phyloP scores from a whole-genome alignment of 2,113 vertebrate genomes.

The Aphyosemion australe region DNA sequence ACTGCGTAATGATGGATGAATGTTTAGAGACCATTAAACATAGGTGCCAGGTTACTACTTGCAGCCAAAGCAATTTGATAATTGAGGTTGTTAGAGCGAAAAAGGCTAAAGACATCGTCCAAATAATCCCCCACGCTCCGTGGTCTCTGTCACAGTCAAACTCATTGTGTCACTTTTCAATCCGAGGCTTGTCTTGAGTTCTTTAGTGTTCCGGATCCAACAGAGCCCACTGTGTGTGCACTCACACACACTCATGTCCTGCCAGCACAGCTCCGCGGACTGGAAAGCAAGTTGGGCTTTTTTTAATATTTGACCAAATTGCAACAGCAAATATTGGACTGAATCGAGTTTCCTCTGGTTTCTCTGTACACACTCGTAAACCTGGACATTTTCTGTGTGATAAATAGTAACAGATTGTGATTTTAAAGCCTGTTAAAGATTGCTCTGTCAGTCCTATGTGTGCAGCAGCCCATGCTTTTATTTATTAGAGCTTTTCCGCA shows the following conservation, averaged over 20 bases:
- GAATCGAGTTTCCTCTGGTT: conserved; percentile 67
- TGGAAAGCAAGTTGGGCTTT: conserved; percentile 69
- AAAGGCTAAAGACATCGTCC: conserved; percentile 64
- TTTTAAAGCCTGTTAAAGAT: conserved; percentile 60
- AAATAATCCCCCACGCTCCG: conserved; percentile 63
- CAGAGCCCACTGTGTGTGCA: conserved; percentile 63
- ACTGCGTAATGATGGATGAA: conserved; percentile 34
- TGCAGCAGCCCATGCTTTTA: conserved; percentile 43
- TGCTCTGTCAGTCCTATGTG: conserved; percentile 53
- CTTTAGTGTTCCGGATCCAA: conserved; percentile 50
- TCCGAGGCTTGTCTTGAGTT: conserved; percentile 59
- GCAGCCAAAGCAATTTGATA: conserved; percentile 77
- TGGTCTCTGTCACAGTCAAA: conserved; percentile 71
- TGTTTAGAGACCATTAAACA: conserved; percentile 67
- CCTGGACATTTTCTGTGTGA: conserved; percentile 54
- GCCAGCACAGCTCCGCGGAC: conserved; percentile 60
- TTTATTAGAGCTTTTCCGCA: conserved; percentile 58
- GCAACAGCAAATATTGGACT: conserved; percentile 72
- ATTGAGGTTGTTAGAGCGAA: conserved; percentile 76
- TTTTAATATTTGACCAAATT: conserved; percentile 76
- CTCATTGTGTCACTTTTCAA: conserved; percentile 74
- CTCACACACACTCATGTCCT: conserved; percentile 35
- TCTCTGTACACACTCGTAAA: conserved; percentile 40
- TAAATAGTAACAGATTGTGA: conserved; percentile 67
- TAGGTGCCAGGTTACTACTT: conserved; percentile 64